Base-by-base conservation (phyloP, 2,797 vertebrate species). In the Pangasius krempfi region DNA sequence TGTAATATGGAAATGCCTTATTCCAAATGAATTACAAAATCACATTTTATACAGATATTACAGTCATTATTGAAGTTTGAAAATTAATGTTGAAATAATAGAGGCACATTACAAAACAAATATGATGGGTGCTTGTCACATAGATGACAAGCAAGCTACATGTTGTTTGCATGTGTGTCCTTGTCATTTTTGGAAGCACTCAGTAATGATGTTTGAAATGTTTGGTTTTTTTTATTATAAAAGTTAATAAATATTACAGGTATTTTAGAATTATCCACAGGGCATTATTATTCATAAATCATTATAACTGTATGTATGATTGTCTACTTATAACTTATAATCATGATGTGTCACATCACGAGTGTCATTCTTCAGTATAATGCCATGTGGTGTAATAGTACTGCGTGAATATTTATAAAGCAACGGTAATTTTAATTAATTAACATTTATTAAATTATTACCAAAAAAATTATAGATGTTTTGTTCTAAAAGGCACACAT, bases 1-100 rank as follows among this genome's bases (percentile, higher is more conserved):
- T 83, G 81, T 83, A 47, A n/a, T 64, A n/a, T 20, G 40, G 40
- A 83, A 82, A 30, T 44, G 50, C 27, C 20, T 66, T 66, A 30
- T 84, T 84, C 14, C 27, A 30, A 50, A 84, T 66, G 30, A 66
- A 84, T n/a, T 50, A 12, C 40, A n/a, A 83, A 83, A 83, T 66
- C 25, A 50, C 40, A 33, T 44, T 82, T 33, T 52, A 54, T 80
- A 18, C 12, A 27, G 58, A 83, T 83, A 83, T 64, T 64, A 20
- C 37, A 84, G 60, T 30, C 82, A 84, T 84, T 84, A 84, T 2
- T 50, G 27, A 66, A 18, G 81, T 66, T 50, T 47, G 37, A 18
- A n/a, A 84, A 30, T 66, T 6, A 56, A 56, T 13, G 30, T 37
- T 1, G 18, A 81, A 81, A 44, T 62, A 62, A 44, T 64, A 16